Evolutionary conservation across 2,888 invertebrate genomes (phyloP), one percentile per base, ranked within the genome.

Genomic region (Loripinus fragilis): DNA sequence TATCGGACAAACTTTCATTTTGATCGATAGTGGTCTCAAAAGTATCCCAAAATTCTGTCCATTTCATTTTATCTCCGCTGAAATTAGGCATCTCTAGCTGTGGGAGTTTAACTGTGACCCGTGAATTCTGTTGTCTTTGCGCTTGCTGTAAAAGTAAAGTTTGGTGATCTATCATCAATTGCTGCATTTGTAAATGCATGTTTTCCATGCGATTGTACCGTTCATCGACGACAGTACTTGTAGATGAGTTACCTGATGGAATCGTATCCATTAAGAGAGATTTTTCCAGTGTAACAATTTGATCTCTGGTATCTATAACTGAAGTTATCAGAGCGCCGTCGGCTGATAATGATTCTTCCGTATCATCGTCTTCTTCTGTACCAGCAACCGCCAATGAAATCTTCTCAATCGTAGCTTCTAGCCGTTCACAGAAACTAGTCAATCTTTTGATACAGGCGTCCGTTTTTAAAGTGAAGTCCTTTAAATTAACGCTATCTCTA

Each of bases 31-130:
- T 66, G 5, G 66, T 23, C 66, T 66, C 66, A 35, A 66, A 66
- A 5, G 66, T 41, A 25, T 35, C 66, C 66, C 66, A 66, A 23
- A 66, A 66, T 35, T 66, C 66, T 35, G 33, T n/a, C 66, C 66
- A 66, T 30, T 35, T 66, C 66, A 66, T 3, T n/a, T 35, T 66
- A n/a, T 66, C 41, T 20, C 66, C 66, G 20, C n/a, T 38, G 20
- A n/a, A 66, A 15, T 5, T 41, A 23, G 66, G 38, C n/a, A 66
- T 35, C n/a, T 33, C 66, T n/a, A 66, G 41, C 23, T 66, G 33
- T 5, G 66, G 66, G 7, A 66, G 38, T 41, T 66, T 66, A n/a
- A n/a, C n/a, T n/a, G n/a, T n/a, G n/a, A n/a, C n/a, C n/a, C n/a
- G n/a, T n/a, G n/a, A n/a, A n/a, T n/a, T n/a, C n/a, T n/a, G n/a